Evolutionary conservation across 1,140 invertebrate species (phyloP).

Genomic region (Leptinotarsa texana): DNA sequence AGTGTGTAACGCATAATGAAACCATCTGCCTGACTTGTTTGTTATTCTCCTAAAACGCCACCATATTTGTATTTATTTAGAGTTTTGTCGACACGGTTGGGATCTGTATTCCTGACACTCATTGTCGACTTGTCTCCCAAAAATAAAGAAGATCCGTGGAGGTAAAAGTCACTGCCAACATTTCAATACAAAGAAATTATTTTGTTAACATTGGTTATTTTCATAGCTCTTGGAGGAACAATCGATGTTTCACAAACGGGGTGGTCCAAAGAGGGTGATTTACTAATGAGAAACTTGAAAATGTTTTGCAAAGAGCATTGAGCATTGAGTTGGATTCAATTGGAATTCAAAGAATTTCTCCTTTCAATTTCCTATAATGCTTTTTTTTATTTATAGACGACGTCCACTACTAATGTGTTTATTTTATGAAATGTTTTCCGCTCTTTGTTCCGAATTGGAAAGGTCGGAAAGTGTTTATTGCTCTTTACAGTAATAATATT

Average conservation of each 20-base stretch:
- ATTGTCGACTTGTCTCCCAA: slow-evolving; percentile 20
- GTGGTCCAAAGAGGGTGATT: slow-evolving; percentile 10
- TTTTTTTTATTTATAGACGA: too few relatives aligned
- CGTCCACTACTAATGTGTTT: too few relatives aligned
- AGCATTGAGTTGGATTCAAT: neutral
- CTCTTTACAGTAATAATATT: too few relatives aligned
- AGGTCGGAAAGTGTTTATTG: too few relatives aligned
- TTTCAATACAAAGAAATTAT: slow-evolving; percentile 27
- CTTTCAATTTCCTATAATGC: too few relatives aligned
- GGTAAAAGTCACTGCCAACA: slow-evolving; percentile 21
- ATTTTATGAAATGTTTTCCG: too few relatives aligned
- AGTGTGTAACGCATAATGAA: slow-evolving; percentile 8
- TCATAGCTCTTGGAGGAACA: neutral
- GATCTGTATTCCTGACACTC: slow-evolving; percentile 17
- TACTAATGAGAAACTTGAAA: neutral
- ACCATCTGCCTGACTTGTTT: slow-evolving; percentile 14
- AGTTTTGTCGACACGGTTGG: slow-evolving; percentile 24
- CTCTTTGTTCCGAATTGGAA: too few relatives aligned
- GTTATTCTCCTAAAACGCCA: slow-evolving; percentile 18
- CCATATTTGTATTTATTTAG: slow-evolving; percentile 26
- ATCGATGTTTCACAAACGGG: neutral
- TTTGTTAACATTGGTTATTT: slow-evolving; percentile 21
- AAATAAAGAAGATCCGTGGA: slow-evolving; percentile 20
- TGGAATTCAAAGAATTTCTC: neutral
- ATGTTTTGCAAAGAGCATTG: neutral